Conservation (phyloP, 2,797 vertebrate genomes). For the Euthynnus affinis region DNA sequence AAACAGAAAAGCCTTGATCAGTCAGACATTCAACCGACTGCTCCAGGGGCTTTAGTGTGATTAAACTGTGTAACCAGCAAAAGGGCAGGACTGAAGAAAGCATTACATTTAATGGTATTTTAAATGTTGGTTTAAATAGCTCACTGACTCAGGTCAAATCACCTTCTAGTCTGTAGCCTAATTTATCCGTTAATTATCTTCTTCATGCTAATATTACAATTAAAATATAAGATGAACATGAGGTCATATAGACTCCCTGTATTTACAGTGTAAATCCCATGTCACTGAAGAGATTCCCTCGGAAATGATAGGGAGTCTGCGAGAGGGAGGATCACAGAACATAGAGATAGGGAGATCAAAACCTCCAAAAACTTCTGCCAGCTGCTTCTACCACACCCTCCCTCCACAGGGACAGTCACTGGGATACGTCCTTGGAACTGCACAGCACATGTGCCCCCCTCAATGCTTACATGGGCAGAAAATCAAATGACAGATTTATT, state of each 20-base stretch:
- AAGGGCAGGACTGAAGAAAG: background rate
- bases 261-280: slow-evolving; percentile 23
- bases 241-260: slow-evolving; percentile 7
- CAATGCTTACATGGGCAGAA: slow-evolving; percentile 18
- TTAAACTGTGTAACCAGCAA: slow-evolving; percentile 1
- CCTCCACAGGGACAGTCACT: slow-evolving; percentile 21
- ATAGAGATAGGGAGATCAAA: slow-evolving; percentile 60
- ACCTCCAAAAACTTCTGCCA: slow-evolving; percentile 53
- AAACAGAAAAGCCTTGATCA: slow-evolving; percentile 36
- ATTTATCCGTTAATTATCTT: slow-evolving; percentile 15
- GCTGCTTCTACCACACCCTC: slow-evolving; percentile 62
- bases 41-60: background rate
- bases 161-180: background rate
- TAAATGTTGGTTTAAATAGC: background rate
- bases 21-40: background rate
- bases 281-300: background rate
- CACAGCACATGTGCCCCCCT: slow-evolving; percentile 18
- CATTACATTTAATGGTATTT: background rate
- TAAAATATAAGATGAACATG: background rate
- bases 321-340: slow-evolving; percentile 64
- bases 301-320: slow-evolving; percentile 43
- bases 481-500: slow-evolving; percentile 50
- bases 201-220: slow-evolving; percentile 15
- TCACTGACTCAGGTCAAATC: slow-evolving; percentile 1
- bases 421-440: slow-evolving; percentile 5